A percentile compares a stretch with the other conserved stretches of the same genome.
phyloP scores from a whole-genome alignment of 2,797 vertebrate species.

The Heliangelus exortis region DNA sequence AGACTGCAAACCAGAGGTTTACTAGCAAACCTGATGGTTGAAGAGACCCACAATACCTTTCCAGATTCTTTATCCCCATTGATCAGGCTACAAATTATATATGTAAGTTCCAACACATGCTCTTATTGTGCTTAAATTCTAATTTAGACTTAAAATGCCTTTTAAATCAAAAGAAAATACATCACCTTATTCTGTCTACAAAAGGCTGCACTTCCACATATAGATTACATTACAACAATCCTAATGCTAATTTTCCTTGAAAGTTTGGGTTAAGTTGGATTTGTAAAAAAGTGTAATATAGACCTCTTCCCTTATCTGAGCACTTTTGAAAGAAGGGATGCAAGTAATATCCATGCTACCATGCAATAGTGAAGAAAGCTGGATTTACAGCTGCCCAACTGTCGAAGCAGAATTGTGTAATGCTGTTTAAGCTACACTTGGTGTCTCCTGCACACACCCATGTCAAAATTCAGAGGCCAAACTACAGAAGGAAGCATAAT shows the following conservation, averaged over 20 bases:
- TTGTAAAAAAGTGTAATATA: not conserved
- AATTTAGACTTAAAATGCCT: not conserved
- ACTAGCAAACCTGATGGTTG: not conserved
- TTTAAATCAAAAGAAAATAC: not conserved
- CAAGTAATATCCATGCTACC: not conserved
- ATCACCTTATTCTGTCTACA: not conserved
- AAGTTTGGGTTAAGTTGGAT: not conserved
- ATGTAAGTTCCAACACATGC: fast-evolving
- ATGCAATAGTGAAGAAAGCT: not conserved
- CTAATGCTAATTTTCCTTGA: not conserved
- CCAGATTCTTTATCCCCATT: not conserved
- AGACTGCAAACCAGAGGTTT: not conserved
- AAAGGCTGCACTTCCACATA: not conserved
- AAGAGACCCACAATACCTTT: not conserved
- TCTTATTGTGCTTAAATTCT: not conserved
- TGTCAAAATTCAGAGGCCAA: not conserved
- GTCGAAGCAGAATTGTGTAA: not conserved
- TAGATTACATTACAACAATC: not conserved
- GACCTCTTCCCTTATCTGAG: not conserved
- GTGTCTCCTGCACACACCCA: not conserved
- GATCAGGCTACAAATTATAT: not conserved
- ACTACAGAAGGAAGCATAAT: not conserved
- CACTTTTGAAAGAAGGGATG: not conserved
- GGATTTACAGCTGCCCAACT: not conserved
- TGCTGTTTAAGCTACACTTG: not conserved